phyloP scores from a whole-genome alignment of 2,113 vertebrate genomes.

The Mormyrus iriodes region DNA sequence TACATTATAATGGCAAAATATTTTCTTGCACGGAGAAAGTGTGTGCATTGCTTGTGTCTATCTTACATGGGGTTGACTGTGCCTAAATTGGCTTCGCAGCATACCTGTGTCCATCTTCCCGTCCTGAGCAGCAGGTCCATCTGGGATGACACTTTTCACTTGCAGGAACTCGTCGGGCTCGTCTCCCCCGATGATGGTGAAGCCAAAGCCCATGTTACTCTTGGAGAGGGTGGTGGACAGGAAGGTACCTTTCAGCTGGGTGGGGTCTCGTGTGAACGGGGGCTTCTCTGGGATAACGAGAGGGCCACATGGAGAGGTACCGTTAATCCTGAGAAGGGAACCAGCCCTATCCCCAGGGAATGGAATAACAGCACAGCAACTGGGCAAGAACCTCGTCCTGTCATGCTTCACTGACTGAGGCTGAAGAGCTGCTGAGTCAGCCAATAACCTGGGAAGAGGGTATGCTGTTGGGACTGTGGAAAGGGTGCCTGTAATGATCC shows the following conservation, averaged over 20 bases:
- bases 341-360: background rate
- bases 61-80: background rate
- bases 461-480: conserved; percentile 2
- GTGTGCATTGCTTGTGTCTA: background rate
- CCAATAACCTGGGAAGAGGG: background rate
- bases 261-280: conserved; percentile 92
- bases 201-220: conserved; percentile 98
- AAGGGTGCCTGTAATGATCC: background rate
- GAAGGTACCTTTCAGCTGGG: conserved; percentile 94
- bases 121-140: conserved; percentile 93
- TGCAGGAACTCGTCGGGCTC: conserved; percentile 98
- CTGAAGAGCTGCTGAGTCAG: background rate
- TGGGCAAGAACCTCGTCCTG: background rate
- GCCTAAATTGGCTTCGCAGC: background rate
- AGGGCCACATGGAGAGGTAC: conserved; percentile 31
- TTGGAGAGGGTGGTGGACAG: conserved; percentile 93
- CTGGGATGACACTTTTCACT: conserved; percentile 97
- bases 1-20: background rate
- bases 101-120: conserved; percentile 97
- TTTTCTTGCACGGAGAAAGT: background rate
- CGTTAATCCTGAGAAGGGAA: background rate
- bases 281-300: conserved; percentile 75
- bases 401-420: background rate
- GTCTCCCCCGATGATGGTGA: conserved; percentile 97
- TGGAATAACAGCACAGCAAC: background rate